Conservation (phyloP, 2,113 vertebrate genomes). For the Pitta sordida region DNA sequence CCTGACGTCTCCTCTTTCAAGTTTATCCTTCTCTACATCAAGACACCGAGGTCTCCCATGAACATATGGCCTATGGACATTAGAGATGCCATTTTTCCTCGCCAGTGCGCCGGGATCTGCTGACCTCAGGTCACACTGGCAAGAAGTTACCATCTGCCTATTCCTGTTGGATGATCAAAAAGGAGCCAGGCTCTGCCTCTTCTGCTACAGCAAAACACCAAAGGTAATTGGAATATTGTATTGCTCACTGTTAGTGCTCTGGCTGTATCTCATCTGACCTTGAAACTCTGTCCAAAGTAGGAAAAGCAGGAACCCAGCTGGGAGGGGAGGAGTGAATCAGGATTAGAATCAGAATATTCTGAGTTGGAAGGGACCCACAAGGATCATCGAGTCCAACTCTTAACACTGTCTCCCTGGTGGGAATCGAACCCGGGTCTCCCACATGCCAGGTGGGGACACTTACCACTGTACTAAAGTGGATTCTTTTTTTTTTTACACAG, state of each 20-base stretch:
- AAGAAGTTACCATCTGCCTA: slow-evolving; percentile 40
- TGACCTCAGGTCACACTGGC: slow-evolving; percentile 24
- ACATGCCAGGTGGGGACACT: no score
- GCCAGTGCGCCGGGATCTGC: background rate
- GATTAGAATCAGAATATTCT: no score
- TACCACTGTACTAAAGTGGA: no score
- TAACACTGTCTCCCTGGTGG: no score
- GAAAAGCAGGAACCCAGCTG: background rate
- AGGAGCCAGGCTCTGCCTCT: background rate
- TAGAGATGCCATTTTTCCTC: background rate
- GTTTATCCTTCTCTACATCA: slow-evolving; percentile 28
- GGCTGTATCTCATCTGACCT: background rate
- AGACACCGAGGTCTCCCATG: background rate
- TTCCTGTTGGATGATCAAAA: slow-evolving; percentile 35
- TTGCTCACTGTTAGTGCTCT: background rate
- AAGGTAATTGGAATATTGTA: background rate
- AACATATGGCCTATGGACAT: background rate
- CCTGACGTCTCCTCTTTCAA: slow-evolving; percentile 36
- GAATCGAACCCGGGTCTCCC: no score
- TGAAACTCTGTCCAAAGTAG: slow-evolving; percentile 33
- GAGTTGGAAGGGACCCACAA: no score
- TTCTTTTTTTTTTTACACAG: no score
- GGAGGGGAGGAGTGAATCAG: background rate
- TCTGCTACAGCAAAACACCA: background rate
- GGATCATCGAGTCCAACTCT: no score